phyloP scores from a whole-genome alignment of 2,797 vertebrate genomes.

The Parauchenoglanis ngamensis region DNA sequence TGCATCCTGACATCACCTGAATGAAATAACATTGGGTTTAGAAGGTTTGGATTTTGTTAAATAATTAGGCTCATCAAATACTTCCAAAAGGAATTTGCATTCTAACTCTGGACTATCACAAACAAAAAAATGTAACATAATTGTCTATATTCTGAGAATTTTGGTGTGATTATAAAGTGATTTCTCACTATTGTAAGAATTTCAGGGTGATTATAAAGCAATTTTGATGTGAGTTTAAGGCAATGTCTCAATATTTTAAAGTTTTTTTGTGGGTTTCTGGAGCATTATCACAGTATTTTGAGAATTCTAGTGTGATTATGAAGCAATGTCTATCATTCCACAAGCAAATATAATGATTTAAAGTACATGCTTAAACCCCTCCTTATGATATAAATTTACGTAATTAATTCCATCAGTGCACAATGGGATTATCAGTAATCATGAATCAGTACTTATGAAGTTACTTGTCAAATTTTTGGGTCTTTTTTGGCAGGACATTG shows the following conservation, averaged over 20 bases:
- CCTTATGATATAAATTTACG: slow-evolving; percentile 18
- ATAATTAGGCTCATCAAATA: neutral
- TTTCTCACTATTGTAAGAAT: too few relatives aligned
- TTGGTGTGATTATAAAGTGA: too few relatives aligned
- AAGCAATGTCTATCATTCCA: neutral
- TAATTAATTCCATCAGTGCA: slow-evolving; percentile 35
- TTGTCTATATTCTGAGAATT: too few relatives aligned
- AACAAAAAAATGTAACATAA: too few relatives aligned
- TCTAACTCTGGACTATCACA: neutral
- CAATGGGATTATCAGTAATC: slow-evolving; percentile 34
- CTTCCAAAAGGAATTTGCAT: too few relatives aligned
- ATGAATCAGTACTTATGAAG: slow-evolving; percentile 29
- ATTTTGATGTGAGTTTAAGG: neutral
- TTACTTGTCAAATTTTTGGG: neutral
- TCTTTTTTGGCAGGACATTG: neutral
- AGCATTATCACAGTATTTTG: neutral
- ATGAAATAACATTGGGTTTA: neutral
- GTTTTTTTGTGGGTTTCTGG: neutral
- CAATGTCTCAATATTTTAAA: neutral
- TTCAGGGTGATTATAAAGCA: too few relatives aligned
- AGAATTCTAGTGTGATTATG: neutral
- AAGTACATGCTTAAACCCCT: slow-evolving; percentile 12
- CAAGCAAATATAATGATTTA: slow-evolving; percentile 20
- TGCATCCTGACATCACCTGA: neutral
- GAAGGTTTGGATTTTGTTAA: neutral